Evolutionary conservation across 2,797 vertebrate species (phyloP), one percentile per base, ranked within the genome.

Genomic region (Clarias laeviceps): DNA sequence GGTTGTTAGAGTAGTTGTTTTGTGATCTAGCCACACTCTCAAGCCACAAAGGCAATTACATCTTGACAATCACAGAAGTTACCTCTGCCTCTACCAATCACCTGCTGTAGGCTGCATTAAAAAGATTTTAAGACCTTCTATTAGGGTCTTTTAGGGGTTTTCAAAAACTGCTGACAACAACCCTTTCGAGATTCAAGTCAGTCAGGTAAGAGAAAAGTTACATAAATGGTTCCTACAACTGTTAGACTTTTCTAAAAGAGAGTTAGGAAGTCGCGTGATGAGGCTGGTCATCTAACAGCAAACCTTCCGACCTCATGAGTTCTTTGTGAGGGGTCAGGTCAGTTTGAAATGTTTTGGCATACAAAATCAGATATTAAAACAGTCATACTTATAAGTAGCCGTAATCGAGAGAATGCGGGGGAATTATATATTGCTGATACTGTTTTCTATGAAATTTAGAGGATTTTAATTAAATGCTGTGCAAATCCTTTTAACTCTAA

Each of bases 91-190:
- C 50, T 50, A 65, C 17, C 61, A 65, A 6, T 20, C 27, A 57
- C 45, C 65, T 66, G 27, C 64, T 69, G 45, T 56, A 57, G 45
- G 65, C 18, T 14, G 5, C 65, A 56, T 54, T 81, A 81, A 29
- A 65, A 66, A 66, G 37, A 81, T 82, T 82, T 68, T 24, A 68
- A 82, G 45, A 45, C 40, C 27, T 32, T 34, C 17, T 27, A 34
- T 65, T 37, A 65, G 80, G 22, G 18, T 82, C 29, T 56, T 69
- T 65, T 37, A 69, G 9, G 20, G 29, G 9, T 68, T 69, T 82
- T 82, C 27, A 82, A 56, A 81, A 82, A 34, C 64, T 54, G 64
- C 80, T 82, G 80, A 69, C 65, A 69, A 56, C 20, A 82, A 69
- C 5, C 22, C 65, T 69, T 82, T 5, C 5, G 27, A 82, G 80